phyloP scores from a whole-genome alignment of 2,113 vertebrate species.

The Pygoscelis adeliae region DNA sequence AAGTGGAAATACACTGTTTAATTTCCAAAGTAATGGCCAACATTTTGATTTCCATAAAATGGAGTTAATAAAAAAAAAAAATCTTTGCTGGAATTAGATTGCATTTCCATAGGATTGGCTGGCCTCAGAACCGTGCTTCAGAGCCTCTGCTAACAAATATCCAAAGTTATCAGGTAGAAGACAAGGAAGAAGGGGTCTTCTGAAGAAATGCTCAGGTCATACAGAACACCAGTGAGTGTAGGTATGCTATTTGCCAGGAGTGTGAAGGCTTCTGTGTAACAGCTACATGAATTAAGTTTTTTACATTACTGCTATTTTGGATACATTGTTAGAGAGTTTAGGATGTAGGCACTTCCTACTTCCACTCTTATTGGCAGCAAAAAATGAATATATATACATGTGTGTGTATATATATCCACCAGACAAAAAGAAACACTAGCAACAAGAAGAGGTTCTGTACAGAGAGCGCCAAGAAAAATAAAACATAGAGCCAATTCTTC shows the following conservation, averaged over 20 bases:
- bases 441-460: background rate
- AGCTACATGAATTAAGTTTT: background rate
- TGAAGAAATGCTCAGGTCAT: background rate
- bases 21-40: background rate
- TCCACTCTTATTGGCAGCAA: background rate
- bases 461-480: background rate
- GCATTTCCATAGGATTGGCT: background rate
- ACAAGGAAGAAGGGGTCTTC: background rate
- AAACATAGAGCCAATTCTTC: background rate
- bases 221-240: background rate
- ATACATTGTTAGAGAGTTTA: background rate
- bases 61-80: background rate
- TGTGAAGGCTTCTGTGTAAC: background rate
- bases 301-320: background rate
- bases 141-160: background rate
- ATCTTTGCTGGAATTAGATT: background rate
- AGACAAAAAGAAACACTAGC: background rate
- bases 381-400: background rate
- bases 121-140: background rate
- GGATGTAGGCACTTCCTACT: background rate
- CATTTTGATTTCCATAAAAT: background rate
- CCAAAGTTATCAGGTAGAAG: background rate
- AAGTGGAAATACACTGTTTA: background rate
- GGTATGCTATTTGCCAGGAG: background rate
- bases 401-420: background rate